Evolutionary conservation across 53 echinoderm and acorn worm genomes (phyloP).

Genomic region (Echinometra lucunter): DNA sequence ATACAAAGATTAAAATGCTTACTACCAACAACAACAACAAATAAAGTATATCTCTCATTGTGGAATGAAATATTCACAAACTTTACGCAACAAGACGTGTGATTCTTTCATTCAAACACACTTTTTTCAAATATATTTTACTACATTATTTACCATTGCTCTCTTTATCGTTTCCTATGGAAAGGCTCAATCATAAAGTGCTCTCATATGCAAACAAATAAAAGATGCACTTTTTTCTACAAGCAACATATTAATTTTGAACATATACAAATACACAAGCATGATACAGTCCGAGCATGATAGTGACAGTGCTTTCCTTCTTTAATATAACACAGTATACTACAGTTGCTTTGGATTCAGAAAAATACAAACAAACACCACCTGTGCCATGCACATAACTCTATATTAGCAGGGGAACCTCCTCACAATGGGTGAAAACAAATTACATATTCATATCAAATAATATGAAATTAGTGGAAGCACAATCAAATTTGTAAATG

Average conservation of each 20-base stretch:
- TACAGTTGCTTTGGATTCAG: not conserved
- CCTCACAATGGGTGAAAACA: not conserved
- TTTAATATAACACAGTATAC: not conserved
- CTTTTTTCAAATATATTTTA: not conserved
- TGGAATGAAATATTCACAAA: constrained; percentile 68
- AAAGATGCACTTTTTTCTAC: not conserved
- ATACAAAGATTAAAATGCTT: not conserved
- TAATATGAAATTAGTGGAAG: not conserved
- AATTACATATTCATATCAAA: not conserved
- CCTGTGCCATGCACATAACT: not conserved
- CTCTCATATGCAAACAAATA: not conserved
- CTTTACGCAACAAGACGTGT: constrained; percentile 23
- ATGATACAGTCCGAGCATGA: not conserved
- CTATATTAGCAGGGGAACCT: not conserved
- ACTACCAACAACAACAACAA: constrained; percentile 22
- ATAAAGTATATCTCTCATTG: constrained; percentile 12
- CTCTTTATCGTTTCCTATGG: not conserved
- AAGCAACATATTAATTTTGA: constrained; percentile 12
- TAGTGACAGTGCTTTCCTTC: not conserved
- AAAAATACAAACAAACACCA: not conserved
- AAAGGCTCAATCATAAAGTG: constrained; percentile 3
- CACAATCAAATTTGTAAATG: constrained; percentile 31
- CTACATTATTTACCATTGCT: not conserved
- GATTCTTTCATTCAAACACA: constrained; percentile 22
- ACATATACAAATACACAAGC: constrained; percentile 7